These are phyloP conservation scores for Maccullochella peelii DNA, from an alignment of 2,113 vertebrate species.

Conservation along the genomic window DNA sequence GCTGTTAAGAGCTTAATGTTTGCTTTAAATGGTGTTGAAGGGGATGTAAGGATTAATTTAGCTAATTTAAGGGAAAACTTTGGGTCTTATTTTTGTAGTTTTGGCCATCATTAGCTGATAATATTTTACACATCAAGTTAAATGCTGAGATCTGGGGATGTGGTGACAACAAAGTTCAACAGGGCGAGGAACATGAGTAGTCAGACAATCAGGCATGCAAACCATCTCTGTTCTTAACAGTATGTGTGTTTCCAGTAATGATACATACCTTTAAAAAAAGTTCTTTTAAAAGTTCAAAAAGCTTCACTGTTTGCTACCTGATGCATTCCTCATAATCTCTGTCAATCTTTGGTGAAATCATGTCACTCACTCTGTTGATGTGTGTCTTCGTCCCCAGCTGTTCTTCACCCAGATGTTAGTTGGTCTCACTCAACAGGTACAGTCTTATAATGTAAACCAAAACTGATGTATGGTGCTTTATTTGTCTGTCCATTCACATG, in stretches of 20 bases:
- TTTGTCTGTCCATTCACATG: not conserved
- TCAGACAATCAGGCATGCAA: not conserved
- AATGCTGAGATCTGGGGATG: not conserved
- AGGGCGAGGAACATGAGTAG: not conserved
- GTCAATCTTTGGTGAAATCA: not conserved
- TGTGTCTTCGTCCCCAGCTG: slow-evolving; percentile 79
- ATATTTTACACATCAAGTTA: not conserved
- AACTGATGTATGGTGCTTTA: not conserved
- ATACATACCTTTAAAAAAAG: not conserved
- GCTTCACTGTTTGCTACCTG: not conserved
- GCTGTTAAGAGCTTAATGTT: not conserved
- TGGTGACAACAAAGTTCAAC: not conserved
- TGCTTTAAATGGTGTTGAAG: not conserved
- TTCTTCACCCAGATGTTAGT: slow-evolving; percentile 92
- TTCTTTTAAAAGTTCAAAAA: not conserved
- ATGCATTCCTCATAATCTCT: not conserved
- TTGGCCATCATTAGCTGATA: not conserved
- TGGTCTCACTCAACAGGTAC: slow-evolving; percentile 92
- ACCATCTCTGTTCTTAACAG: not conserved
- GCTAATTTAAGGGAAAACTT: not conserved
- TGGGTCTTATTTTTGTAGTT: not conserved
- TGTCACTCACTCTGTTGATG: not conserved
- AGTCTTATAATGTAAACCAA: not conserved
- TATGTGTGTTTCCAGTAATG: not conserved
- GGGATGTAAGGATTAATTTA: not conserved